phyloP scores from a whole-genome alignment of 2,113 vertebrate species.

The Ophiodon elongatus region DNA sequence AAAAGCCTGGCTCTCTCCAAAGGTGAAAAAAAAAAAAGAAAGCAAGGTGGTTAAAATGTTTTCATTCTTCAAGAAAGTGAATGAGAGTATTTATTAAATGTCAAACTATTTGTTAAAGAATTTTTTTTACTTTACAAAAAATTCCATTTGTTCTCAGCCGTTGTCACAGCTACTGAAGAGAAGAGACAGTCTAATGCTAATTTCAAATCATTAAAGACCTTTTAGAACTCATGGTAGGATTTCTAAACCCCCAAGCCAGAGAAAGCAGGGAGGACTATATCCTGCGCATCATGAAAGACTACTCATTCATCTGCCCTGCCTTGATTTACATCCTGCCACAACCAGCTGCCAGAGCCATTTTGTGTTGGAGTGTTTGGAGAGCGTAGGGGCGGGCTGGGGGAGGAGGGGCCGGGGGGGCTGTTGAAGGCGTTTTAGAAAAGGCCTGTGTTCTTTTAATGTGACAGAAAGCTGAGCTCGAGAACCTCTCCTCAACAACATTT shows the following conservation, averaged over 20 bases:
- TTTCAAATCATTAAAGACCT: slow-evolving; percentile 53
- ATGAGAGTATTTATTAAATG: neutral
- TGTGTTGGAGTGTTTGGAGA: slow-evolving; percentile 77
- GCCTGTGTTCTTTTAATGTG: slow-evolving; percentile 76
- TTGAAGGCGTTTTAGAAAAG: slow-evolving; percentile 69
- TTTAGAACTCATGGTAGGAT: slow-evolving; percentile 36
- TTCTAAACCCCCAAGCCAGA: slow-evolving; percentile 33
- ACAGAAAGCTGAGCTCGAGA: slow-evolving; percentile 69
- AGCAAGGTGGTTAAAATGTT: neutral
- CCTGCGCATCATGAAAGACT: slow-evolving; percentile 72
- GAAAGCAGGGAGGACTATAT: slow-evolving; percentile 58
- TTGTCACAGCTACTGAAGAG: slow-evolving; percentile 13
- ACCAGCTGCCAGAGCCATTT: slow-evolving; percentile 80
- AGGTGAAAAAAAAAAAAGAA: neutral
- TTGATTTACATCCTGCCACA: slow-evolving; percentile 76
- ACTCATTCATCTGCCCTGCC: slow-evolving; percentile 70
- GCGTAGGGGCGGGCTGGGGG: slow-evolving; percentile 40
- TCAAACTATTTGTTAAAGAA: neutral
- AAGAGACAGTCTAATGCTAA: slow-evolving; percentile 27
- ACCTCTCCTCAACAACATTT: slow-evolving; percentile 50
- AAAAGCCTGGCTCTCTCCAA: neutral
- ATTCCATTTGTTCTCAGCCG: neutral
- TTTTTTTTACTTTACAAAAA: neutral
- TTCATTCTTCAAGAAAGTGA: neutral
- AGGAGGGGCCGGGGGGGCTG: slow-evolving; percentile 30